Evolutionary conservation across 2,888 invertebrate genomes (phyloP), one percentile per base, ranked within the genome.

Genomic region (Apotomis turbidana): DNA sequence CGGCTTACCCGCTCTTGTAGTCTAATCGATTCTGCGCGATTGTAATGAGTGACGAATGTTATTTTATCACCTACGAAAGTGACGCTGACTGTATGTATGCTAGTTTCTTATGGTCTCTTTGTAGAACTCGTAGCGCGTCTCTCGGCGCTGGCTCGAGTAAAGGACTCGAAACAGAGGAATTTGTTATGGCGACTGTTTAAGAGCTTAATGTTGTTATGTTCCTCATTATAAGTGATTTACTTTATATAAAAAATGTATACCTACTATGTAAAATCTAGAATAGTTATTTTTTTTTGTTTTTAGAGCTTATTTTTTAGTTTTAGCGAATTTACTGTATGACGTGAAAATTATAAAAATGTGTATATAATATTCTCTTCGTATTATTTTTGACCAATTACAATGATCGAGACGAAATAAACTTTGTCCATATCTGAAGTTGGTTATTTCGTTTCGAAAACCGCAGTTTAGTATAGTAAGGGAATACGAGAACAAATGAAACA

Each of bases 201-300:
- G 74, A 74, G 70, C 74, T 60, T 72, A 66, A 66, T 46, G 55
- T 64, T 15, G 55, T 70, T 64, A 72, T 74, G 81, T 81, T 83
- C 82, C 81, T 82, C 78, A 76, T 77, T 75, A 71, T 79, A 79
- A 80, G 77, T 79, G 76, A 76, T 76, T 76, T 76, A 74, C 66
- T 78, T 77, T 76, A 74, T 76, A 74, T 72, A 66, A 61, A 41
- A 62, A 63, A 63, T 72, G 69, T 74, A 64, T 68, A 63, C 49
- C 49, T 49, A 49, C 75, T 78, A 75, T 79, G 78, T 78, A 80
- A 78, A 77, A 74, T 76, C 73, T 78, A 78, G 75, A 74, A 46
- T 74, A 74, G 74, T 70, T 55, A 74, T 76, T 64, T 74, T 76
- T 76, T 70, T 74, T 78, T 75, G 75, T 75, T 77, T 27, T 78